A percentile compares a stretch with the other conserved stretches of the same genome.
Evolutionary conservation across 2,888 invertebrate genomes (phyloP).

Genomic region (Amphipoea oculea): DNA sequence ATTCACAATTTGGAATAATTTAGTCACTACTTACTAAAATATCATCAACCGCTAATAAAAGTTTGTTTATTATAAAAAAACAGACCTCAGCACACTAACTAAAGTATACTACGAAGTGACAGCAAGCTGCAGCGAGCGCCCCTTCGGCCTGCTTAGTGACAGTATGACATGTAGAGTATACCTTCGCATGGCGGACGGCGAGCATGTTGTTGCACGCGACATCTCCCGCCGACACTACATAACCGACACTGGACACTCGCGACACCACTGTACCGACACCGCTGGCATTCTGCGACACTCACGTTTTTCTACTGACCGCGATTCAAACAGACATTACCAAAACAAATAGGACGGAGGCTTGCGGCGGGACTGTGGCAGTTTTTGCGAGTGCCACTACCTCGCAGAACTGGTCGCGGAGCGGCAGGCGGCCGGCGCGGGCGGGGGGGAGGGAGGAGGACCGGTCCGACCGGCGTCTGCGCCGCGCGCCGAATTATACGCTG

Average conservation of each 20-base stretch:
- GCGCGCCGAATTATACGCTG: conserved; percentile 63
- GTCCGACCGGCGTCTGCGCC: conserved; percentile 66
- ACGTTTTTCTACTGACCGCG: conserved; percentile 61
- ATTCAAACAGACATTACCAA: conserved; percentile 67
- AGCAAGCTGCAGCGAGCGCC: neutral
- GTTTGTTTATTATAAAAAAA: neutral
- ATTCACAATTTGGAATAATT: conserved; percentile 4
- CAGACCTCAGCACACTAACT: neutral
- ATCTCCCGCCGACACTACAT: conserved; percentile 73
- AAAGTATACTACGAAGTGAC: neutral
- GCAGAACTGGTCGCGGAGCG: conserved; percentile 63
- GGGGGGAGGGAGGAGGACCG: conserved; percentile 58
- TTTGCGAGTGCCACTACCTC: conserved; percentile 70
- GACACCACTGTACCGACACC: conserved; percentile 55
- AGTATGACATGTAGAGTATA: conserved; percentile 59
- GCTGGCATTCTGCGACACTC: conserved; percentile 57
- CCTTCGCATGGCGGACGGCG: conserved; percentile 85
- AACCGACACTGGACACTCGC: conserved; percentile 61
- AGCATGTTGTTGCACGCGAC: conserved; percentile 78
- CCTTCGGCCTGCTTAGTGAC: neutral
- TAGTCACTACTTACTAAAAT: neutral
- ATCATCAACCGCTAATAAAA: neutral
- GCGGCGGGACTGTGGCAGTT: conserved; percentile 66
- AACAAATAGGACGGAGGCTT: conserved; percentile 70
- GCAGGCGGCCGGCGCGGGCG: conserved; percentile 20